Evolutionary conservation across 2,888 invertebrate genomes (phyloP).

Genomic region (Melanargia galathea): DNA sequence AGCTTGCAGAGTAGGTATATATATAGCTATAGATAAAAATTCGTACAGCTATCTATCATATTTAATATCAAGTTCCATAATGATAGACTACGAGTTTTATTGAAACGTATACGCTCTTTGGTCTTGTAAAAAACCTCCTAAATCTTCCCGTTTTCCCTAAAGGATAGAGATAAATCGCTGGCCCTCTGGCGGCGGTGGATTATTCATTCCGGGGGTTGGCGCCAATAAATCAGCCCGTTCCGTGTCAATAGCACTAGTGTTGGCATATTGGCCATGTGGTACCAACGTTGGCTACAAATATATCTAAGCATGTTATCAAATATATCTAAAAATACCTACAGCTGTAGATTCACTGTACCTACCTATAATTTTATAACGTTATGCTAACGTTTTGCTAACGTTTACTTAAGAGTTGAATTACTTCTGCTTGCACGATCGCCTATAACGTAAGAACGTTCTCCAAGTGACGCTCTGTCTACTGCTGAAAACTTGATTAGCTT

Average conservation of each 20-base stretch:
- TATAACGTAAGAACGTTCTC: too few relatives aligned
- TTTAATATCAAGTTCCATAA: slow-evolving; percentile 26
- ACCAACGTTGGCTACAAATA: slow-evolving; percentile 5
- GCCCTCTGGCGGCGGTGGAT: slow-evolving; percentile 58
- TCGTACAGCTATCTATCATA: slow-evolving; percentile 32
- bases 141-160: slow-evolving; percentile 72
- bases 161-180: slow-evolving; percentile 74
- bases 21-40: neutral
- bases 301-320: neutral
- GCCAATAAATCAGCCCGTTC: slow-evolving; percentile 40
- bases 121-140: slow-evolving; percentile 55
- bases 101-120: slow-evolving; percentile 43
- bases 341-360: too few relatives aligned
- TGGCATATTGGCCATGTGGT: slow-evolving; percentile 21
- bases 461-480: too few relatives aligned
- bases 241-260: slow-evolving; percentile 39
- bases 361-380: too few relatives aligned
- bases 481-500: too few relatives aligned
- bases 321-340: too few relatives aligned
- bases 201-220: slow-evolving; percentile 70
- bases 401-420: too few relatives aligned
- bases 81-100: slow-evolving; percentile 32
- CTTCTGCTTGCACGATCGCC: too few relatives aligned
- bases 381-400: too few relatives aligned
- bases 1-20: too few relatives aligned